A percentile compares a stretch with the other conserved stretches of the same genome.
Conservation (phyloP, 2,797 vertebrate species). For the Siniperca undulata region DNA sequence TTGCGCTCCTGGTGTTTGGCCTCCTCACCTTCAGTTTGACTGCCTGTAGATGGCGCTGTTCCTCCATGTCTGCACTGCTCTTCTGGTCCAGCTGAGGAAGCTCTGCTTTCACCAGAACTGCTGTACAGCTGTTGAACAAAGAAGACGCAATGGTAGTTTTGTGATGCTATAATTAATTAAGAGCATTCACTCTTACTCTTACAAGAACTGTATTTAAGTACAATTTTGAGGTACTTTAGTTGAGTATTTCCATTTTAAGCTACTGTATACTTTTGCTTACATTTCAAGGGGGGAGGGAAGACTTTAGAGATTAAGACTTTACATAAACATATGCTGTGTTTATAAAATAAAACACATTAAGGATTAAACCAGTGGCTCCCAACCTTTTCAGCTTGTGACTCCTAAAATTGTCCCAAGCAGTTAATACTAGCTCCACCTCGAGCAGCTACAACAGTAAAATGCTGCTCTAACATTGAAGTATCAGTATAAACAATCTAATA, state of each 20-base stretch:
- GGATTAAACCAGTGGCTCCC: not conserved
- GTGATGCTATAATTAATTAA: not conserved
- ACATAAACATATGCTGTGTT: too few species aligned
- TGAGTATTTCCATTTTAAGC: not conserved
- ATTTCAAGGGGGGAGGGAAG: not conserved
- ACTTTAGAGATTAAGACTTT: too few species aligned
- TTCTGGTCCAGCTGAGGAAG: slow-evolving; percentile 56
- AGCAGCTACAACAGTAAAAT: too few species aligned
- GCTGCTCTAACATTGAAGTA: not conserved
- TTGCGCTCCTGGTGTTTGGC: slow-evolving; percentile 24
- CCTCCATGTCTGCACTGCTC: slow-evolving; percentile 34
- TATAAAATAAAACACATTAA: too few species aligned
- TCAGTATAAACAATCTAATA: not conserved
- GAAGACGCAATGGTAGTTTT: not conserved
- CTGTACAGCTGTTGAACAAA: slow-evolving; percentile 61
- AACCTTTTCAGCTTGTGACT: too few species aligned
- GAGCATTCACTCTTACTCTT: not conserved
- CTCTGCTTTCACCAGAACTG: slow-evolving; percentile 59
- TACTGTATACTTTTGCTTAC: not conserved
- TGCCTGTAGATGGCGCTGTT: slow-evolving; percentile 72
- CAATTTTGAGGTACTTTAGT: not conserved
- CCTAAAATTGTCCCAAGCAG: too few species aligned
- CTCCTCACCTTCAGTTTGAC: slow-evolving; percentile 48
- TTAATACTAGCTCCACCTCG: too few species aligned
- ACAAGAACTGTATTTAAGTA: not conserved